Percentiles rank a stretch among this genome's conserved stretches.
Conservation (phyloP, 2,113 vertebrate genomes). For the Lucifuga dentata region DNA sequence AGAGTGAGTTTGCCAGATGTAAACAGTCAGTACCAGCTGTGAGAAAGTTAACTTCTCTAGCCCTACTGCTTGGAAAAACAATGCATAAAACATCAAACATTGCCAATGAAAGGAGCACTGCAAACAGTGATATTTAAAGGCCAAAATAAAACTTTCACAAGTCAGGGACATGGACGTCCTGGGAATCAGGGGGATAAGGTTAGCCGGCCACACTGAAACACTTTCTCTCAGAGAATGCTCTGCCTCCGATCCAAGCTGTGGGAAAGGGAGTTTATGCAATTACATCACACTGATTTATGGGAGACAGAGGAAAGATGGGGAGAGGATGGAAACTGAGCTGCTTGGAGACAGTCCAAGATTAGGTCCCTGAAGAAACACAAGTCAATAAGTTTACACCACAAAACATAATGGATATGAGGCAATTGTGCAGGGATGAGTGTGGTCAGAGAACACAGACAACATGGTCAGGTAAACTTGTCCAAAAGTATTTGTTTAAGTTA, state of each 20-base stretch:
- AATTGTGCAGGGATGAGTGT: conserved; percentile 53
- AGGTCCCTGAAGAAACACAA: conserved; percentile 78
- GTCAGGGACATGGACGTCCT: conserved; percentile 17
- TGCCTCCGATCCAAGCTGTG: conserved; percentile 69
- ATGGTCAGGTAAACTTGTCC: conserved; percentile 29
- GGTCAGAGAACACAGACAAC: conserved; percentile 35
- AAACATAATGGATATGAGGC: conserved; percentile 77
- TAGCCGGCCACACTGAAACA: conserved; percentile 66
- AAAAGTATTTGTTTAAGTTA: conserved; percentile 28
- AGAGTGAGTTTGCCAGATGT: conserved; percentile 63
- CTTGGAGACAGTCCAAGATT: conserved; percentile 77
- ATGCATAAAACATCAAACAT: conserved; percentile 48
- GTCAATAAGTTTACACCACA: conserved; percentile 81
- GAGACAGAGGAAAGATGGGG: conserved; percentile 69
- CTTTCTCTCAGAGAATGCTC: conserved; percentile 62
- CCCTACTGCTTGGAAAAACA: conserved; percentile 45
- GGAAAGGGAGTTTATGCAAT: conserved; percentile 82
- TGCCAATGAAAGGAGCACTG: conserved; percentile 24
- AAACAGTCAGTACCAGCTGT: conserved; percentile 68
- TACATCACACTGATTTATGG: conserved; percentile 84
- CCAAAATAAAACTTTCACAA: conserved; percentile 56
- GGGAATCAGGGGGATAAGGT: conserved; percentile 56
- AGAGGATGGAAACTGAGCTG: conserved; percentile 79
- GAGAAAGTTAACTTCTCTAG: conserved; percentile 62
- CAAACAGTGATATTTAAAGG: conserved; percentile 44